A percentile compares a stretch with the other conserved stretches of the same genome.
phyloP scores from a whole-genome alignment of 2,113 vertebrate species.

The Pelmatolapia mariae region DNA sequence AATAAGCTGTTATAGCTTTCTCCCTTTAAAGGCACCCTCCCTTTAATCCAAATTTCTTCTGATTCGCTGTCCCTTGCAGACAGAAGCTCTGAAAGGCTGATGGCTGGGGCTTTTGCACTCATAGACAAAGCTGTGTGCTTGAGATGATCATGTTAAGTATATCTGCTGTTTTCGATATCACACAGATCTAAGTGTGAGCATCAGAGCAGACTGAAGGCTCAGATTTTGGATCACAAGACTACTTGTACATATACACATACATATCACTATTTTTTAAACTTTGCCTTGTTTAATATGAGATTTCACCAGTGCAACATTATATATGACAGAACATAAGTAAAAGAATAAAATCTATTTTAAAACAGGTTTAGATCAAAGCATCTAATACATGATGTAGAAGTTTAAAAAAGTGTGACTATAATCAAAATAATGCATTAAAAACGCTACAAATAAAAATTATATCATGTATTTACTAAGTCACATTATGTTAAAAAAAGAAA shows the following conservation, averaged over 20 bases:
- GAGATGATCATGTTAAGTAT: background rate
- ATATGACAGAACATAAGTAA: background rate
- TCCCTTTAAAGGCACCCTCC: background rate
- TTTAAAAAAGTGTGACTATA: background rate
- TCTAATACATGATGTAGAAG: background rate
- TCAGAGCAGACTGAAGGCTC: background rate
- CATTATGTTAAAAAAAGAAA: background rate
- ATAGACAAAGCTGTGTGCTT: background rate
- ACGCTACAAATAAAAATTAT: background rate
- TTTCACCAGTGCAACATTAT: background rate
- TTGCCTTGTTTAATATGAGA: background rate
- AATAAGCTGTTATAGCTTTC: background rate
- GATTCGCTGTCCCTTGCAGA: background rate
- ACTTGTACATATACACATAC: background rate
- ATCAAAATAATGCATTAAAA: background rate
- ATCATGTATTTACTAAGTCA: background rate
- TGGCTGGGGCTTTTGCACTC: background rate
- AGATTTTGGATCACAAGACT: background rate
- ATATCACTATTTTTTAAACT: background rate
- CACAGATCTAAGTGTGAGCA: background rate
- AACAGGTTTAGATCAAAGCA: background rate
- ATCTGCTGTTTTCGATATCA: background rate
- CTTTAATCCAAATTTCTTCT: background rate
- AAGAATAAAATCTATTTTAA: background rate
- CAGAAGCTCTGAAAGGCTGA: background rate